A percentile compares a stretch with the other conserved stretches of the same genome.
phyloP scores from a whole-genome alignment of 2,888 invertebrate genomes.

The Diplazon laetatorius region DNA sequence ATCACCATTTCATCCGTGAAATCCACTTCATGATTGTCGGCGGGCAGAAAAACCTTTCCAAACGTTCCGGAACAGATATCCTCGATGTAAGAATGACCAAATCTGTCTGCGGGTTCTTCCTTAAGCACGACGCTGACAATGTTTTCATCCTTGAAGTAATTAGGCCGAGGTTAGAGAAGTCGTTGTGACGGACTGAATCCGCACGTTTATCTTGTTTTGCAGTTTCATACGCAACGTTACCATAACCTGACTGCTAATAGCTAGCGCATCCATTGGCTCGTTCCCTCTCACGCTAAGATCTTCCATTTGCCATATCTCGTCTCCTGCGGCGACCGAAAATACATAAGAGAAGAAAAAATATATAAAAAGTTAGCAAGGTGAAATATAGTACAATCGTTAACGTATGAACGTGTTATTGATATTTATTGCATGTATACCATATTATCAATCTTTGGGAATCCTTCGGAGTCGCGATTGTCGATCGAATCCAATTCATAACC shows the following conservation, averaged over 20 bases:
- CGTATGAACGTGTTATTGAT: not conserved
- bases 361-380: not conserved
- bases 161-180: constrained; percentile 68
- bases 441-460: constrained; percentile 50
- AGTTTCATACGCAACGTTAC: constrained; percentile 75
- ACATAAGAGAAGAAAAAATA: not conserved
- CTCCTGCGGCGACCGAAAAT: constrained; percentile 39
- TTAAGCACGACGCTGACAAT: constrained; percentile 79
- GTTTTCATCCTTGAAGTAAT: constrained; percentile 79
- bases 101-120: constrained; percentile 78
- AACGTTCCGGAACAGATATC: constrained; percentile 79
- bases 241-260: constrained; percentile 78
- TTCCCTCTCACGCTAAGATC: constrained; percentile 74
- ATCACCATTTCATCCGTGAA: constrained; percentile 80
- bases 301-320: constrained; percentile 73
- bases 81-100: constrained; percentile 78
- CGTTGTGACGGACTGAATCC: not conserved
- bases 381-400: not conserved
- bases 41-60: constrained; percentile 79
- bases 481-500: constrained; percentile 55
- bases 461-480: constrained; percentile 37
- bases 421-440: constrained; percentile 42
- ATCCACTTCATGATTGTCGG: constrained; percentile 79
- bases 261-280: constrained; percentile 76
- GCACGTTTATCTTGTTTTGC: constrained; percentile 64